Percentiles rank a stretch among this genome's conserved stretches.
Conservation (phyloP, 1,140 invertebrate species). For the Dinothrombium tinctorium region DNA sequence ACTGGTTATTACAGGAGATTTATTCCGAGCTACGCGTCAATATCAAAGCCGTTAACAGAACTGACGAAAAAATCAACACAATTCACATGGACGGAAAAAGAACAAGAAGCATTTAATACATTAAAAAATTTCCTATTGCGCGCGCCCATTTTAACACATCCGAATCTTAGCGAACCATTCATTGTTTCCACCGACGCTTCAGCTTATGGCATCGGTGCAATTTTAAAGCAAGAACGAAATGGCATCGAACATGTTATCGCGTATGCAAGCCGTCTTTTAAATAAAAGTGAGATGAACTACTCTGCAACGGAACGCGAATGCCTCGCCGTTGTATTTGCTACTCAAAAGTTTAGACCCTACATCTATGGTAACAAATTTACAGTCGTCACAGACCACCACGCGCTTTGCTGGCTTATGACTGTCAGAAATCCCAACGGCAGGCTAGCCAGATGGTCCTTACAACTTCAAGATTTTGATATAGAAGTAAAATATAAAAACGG, state of each 20-base stretch:
- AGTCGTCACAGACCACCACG: constrained; percentile 27
- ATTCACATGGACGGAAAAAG: neutral
- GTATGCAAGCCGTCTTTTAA: neutral
- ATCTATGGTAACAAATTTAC: constrained; percentile 26
- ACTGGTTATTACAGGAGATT: neutral
- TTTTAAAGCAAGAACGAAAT: neutral
- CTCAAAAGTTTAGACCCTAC: constrained; percentile 25
- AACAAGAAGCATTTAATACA: neutral
- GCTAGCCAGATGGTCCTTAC: constrained; percentile 25
- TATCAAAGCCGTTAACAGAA: neutral
- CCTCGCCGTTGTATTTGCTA: constrained; percentile 22
- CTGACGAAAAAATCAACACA: neutral
- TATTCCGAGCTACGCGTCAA: neutral
- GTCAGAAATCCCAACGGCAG: constrained; percentile 22
- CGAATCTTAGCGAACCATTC: neutral
- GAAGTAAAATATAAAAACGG: constrained; percentile 15
- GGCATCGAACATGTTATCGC: neutral
- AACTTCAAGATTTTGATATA: constrained; percentile 25
- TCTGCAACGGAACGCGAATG: neutral
- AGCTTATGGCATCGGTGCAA: neutral
- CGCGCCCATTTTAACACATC: constrained; percentile 5
- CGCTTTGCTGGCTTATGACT: constrained; percentile 23
- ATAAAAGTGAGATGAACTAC: neutral
- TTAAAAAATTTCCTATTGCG: constrained; percentile 4
- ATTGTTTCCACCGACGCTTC: constrained; percentile 6